Base-by-base conservation (phyloP, 92 coral and sea anemone genomes). In the Porites rus region DNA sequence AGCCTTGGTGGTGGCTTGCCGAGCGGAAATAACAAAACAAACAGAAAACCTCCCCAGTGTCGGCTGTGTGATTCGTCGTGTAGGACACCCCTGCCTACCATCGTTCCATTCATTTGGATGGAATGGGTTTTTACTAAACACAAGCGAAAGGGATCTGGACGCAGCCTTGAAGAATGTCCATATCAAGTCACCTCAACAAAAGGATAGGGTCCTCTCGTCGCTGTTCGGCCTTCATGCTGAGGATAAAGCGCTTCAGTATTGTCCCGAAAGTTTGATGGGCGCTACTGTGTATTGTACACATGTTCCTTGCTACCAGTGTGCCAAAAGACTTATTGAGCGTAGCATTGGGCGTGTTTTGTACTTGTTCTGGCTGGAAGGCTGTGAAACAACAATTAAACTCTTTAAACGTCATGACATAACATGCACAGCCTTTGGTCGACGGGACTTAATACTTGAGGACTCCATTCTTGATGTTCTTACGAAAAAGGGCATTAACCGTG, bases 181-280 rank as follows among this genome's bases (percentile, higher is more conserved):
- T 0, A 24, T 6, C 10, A 52, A 0, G 10, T 7, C 58, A 6
- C 0, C 7, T 1, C 0, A 52, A 1, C 0, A 52, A 52, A 52
- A 10, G 10, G 58, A 52, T 52, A 52, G 10, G 7, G 69, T 4
- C 1, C 22, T 64, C 21, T 2, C 69, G 16, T 3, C 19, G 1
- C 21, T 16, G n/a, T 22, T 64, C n/a, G 69, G 69, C 69, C 69
- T 64, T 11, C 69, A 64, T 64, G 69, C 69, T 64, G 69, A 64
- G 69, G 22, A 3, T 16, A 64, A 64, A 0, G 69, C 69, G 2
- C 22, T 64, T 8, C 69, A 1, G n/a, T 11, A 64, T 22, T 64
- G 69, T 21, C n/a, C 69, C 6, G 69, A 64, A 21, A 64, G 4
- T 6, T 22, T 4, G 22, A 22, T 16, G 0, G n/a, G 1, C 0